Evolutionary conservation across 2,113 vertebrate genomes (phyloP).

Genomic region (Leuciscus idus): DNA sequence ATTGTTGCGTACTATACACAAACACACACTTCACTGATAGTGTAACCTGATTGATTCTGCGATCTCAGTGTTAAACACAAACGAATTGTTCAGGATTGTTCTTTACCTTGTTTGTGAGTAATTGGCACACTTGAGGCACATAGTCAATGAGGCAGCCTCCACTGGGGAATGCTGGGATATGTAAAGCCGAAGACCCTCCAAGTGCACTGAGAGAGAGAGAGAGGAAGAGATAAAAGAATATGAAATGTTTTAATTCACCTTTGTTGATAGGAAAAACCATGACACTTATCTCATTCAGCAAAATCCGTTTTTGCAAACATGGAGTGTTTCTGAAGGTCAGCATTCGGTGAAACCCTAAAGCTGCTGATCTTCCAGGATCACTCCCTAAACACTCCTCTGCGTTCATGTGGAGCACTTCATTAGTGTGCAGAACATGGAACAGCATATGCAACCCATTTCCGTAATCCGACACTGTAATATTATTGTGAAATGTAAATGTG

Average conservation of each 20-base stretch:
- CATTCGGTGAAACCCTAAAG: background rate
- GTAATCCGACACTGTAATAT: background rate
- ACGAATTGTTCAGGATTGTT: no score
- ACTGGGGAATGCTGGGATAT: conserved; percentile 94
- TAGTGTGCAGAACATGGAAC: background rate
- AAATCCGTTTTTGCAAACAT: background rate
- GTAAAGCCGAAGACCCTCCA: conserved; percentile 94
- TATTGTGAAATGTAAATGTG: background rate
- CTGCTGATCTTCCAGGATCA: background rate
- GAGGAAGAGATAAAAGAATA: background rate
- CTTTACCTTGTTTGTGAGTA: conserved; percentile 96
- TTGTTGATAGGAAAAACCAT: no score
- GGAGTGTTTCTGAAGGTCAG: background rate
- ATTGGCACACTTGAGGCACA: conserved; percentile 96
- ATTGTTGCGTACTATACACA: no score
- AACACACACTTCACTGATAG: background rate
- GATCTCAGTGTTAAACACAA: background rate
- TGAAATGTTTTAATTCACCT: background rate
- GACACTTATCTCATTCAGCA: background rate
- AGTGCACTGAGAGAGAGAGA: conserved; percentile 82
- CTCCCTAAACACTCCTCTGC: background rate
- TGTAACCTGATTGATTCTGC: background rate
- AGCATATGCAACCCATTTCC: background rate
- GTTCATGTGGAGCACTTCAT: background rate
- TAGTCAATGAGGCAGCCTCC: conserved; percentile 98